These are phyloP conservation scores for Picus viridis DNA, from an alignment of 2,797 vertebrate species.

Conservation along the genomic window DNA sequence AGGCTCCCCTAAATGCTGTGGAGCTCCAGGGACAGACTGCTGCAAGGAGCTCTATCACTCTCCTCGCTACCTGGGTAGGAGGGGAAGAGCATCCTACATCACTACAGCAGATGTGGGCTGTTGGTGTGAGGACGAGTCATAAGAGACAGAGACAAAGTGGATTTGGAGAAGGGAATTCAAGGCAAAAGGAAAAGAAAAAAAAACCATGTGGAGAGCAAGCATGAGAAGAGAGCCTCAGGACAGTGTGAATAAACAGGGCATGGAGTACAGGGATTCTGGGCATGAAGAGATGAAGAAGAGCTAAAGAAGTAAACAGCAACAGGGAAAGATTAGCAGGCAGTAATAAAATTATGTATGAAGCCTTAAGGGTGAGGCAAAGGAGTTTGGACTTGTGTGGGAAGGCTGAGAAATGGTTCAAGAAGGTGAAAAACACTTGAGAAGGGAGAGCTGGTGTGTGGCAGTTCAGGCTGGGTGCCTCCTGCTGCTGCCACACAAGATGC, in stretches of 20 bases:
- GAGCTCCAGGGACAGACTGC: background rate
- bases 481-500: too few relatives aligned
- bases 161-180: background rate
- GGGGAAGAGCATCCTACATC: background rate
- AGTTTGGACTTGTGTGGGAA: background rate
- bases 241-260: background rate
- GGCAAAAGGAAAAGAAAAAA: background rate
- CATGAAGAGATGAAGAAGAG: background rate
- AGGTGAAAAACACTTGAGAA: background rate
- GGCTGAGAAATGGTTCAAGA: background rate
- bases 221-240: background rate
- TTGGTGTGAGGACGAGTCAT: background rate
- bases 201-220: background rate
- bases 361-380: background rate
- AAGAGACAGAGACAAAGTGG: background rate
- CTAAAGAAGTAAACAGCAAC: background rate
- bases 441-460: background rate
- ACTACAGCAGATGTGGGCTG: background rate
- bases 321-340: background rate
- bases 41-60: background rate
- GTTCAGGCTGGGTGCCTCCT: too few relatives aligned
- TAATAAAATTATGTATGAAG: background rate
- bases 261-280: background rate
- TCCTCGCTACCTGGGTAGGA: background rate
- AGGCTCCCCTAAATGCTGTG: background rate